phyloP scores from a whole-genome alignment of 2,888 invertebrate genomes.

The Amphimallon solstitiale region DNA sequence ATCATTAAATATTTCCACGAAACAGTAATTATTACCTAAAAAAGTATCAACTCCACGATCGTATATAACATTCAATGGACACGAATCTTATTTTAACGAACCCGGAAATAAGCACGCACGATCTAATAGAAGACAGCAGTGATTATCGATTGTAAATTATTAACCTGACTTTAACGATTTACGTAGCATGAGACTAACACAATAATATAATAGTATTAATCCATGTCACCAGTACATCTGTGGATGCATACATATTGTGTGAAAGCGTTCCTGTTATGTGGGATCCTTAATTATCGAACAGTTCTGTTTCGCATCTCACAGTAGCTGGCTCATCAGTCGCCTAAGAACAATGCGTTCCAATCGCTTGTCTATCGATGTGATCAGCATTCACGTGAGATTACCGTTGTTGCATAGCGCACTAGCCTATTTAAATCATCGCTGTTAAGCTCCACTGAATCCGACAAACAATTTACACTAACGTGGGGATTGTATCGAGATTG shows the following conservation, averaged over 20 bases:
- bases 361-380: constrained; percentile 33
- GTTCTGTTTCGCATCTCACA: constrained; percentile 26
- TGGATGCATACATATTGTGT: background rate
- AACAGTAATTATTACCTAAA: too few relatives aligned
- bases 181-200: constrained; percentile 1
- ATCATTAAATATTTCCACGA: too few relatives aligned
- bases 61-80: background rate
- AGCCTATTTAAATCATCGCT: constrained; percentile 29
- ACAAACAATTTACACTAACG: constrained; percentile 19
- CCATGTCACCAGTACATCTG: constrained; percentile 1
- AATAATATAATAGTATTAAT: constrained; percentile 21
- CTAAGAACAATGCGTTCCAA: constrained; percentile 35
- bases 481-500: background rate
- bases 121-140: background rate
- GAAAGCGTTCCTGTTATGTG: constrained; percentile 12
- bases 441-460: background rate
- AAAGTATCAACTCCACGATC: too few relatives aligned
- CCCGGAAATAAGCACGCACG: background rate
- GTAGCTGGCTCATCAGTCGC: constrained; percentile 37
- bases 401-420: constrained; percentile 24
- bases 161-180: constrained; percentile 15
- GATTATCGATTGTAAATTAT: constrained; percentile 19
- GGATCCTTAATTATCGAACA: constrained; percentile 31
- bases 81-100: background rate
- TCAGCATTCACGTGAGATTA: constrained; percentile 40